Conservation (phyloP, 2,888 invertebrate species). For the Esperia sulphurella region DNA sequence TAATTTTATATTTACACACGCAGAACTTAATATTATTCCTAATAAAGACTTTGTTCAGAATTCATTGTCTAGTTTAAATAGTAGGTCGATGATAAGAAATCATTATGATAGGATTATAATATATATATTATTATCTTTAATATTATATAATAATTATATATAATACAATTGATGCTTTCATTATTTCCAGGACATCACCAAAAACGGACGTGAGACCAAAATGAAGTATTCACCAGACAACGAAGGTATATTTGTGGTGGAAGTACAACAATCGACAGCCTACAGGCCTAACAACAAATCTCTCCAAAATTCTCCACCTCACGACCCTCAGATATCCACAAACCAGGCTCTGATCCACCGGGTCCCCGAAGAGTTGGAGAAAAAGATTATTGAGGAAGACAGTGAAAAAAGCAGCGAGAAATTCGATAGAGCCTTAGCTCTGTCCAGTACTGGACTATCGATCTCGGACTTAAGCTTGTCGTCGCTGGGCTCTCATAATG, state of each 20-base stretch:
- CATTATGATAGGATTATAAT: no score
- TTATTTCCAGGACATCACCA: conserved; percentile 81
- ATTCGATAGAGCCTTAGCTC: conserved; percentile 63
- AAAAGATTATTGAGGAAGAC: conserved; percentile 49
- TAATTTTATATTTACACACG: no score
- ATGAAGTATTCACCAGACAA: conserved; percentile 87
- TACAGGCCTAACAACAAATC: conserved; percentile 59
- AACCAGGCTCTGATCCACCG: conserved; percentile 70
- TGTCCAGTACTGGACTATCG: conserved; percentile 87
- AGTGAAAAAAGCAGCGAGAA: conserved; percentile 49
- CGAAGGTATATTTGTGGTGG: conserved; percentile 87
- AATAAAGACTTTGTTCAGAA: no score
- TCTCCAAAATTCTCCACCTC: conserved; percentile 49
- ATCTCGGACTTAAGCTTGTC: conserved; percentile 89
- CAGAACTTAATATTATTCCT: no score
- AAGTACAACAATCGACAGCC: conserved; percentile 76
- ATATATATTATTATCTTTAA: no score
- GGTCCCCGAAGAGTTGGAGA: conserved; percentile 61
- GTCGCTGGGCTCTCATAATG: conserved; percentile 84
- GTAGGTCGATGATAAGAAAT: no score
- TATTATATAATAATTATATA: no score
- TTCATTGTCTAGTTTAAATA: no score
- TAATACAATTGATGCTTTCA: neutral
- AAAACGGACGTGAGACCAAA: conserved; percentile 85
- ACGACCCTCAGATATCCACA: conserved; percentile 68